A percentile compares a stretch with the other conserved stretches of the same genome.
These are phyloP conservation scores for Bungarus multicinctus DNA, from an alignment of 2,113 vertebrate genomes.

Conservation along the genomic window DNA sequence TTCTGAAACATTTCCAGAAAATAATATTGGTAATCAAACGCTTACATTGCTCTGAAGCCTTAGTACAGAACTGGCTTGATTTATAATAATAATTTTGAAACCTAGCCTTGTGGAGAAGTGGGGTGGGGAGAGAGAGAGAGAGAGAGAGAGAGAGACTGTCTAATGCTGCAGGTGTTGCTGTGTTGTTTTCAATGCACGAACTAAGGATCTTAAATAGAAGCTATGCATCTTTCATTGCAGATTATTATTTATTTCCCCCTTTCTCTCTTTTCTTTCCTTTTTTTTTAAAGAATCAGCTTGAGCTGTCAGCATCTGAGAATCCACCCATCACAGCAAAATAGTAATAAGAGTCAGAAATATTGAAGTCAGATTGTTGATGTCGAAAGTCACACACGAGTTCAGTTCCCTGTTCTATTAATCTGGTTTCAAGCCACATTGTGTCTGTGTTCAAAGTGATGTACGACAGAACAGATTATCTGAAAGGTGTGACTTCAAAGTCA, in stretches of 20 bases:
- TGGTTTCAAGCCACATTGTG: slow-evolving; percentile 78
- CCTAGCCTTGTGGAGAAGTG: slow-evolving; percentile 51
- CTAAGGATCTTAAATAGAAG: slow-evolving; percentile 66
- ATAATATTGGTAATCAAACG: slow-evolving; percentile 73
- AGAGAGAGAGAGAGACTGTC: slow-evolving; percentile 44
- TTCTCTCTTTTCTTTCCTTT: slow-evolving; percentile 63
- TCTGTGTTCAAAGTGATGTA: slow-evolving; percentile 77
- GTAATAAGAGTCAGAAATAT: slow-evolving; percentile 75
- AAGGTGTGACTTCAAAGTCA: slow-evolving; percentile 80
- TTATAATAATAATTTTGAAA: slow-evolving; percentile 74
- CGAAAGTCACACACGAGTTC: slow-evolving; percentile 81
- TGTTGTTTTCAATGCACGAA: slow-evolving; percentile 66
- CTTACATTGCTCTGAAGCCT: slow-evolving; percentile 67
- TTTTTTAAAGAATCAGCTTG: slow-evolving; percentile 10
- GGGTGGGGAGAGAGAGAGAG: too few relatives aligned
- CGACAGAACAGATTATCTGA: slow-evolving; percentile 77
- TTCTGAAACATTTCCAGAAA: slow-evolving; percentile 69
- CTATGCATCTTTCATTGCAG: slow-evolving; percentile 63
- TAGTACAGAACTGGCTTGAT: slow-evolving; percentile 68
- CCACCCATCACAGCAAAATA: slow-evolving; percentile 73
- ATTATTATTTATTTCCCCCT: slow-evolving; percentile 72
- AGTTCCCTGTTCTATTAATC: slow-evolving; percentile 80
- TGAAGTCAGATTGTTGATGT: slow-evolving; percentile 84
- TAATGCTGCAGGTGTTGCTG: slow-evolving; percentile 72
- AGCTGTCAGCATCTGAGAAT: slow-evolving; percentile 75